Conservation (phyloP, 2,888 invertebrate genomes). For the Lithophane leautieri region DNA sequence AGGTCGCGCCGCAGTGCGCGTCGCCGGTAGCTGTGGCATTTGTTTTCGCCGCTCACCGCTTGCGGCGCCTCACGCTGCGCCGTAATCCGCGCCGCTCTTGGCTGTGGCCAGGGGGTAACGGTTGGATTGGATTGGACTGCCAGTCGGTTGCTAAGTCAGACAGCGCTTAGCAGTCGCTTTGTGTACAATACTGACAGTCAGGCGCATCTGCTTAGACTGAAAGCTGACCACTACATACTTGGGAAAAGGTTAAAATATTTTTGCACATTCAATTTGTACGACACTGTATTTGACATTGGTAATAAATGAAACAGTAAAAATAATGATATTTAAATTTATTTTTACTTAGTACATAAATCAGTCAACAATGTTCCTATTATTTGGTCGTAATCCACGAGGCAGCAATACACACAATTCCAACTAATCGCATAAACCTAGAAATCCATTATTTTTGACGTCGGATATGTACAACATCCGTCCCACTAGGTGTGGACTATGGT, state of each 20-base stretch:
- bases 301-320: slow-evolving; percentile 1
- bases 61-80: background rate
- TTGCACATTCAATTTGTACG: background rate
- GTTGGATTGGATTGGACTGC: background rate
- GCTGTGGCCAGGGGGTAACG: too few relatives aligned
- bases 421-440: background rate
- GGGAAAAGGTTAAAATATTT: background rate
- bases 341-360: background rate
- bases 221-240: background rate
- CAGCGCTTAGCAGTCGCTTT: background rate
- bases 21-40: background rate
- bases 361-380: background rate
- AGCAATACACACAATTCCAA: background rate
- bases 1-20: background rate
- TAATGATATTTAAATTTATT: background rate
- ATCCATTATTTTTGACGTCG: background rate
- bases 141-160: background rate
- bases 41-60: background rate
- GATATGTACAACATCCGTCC: too few relatives aligned
- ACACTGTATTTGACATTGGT: background rate
- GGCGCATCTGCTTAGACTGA: background rate
- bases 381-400: background rate
- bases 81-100: background rate
- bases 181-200: background rate
- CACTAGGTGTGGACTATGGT: background rate